Conservation (phyloP, 2,888 invertebrate genomes). For the Nephrocerus scutellatus region DNA sequence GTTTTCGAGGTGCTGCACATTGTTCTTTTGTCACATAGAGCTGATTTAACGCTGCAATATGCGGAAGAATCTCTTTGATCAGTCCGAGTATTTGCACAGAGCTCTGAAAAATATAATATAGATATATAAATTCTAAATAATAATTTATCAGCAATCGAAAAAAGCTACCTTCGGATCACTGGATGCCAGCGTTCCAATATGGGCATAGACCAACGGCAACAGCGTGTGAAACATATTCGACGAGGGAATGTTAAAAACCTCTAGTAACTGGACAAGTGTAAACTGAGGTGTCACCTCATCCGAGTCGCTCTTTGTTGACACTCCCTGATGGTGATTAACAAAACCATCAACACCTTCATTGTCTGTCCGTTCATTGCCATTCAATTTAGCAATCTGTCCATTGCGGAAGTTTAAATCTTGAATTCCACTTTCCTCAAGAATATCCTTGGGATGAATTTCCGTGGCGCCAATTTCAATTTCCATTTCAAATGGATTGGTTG, state of each 20-base stretch:
- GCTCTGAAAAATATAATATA: conserved; percentile 52
- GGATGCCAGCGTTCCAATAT: conserved; percentile 66
- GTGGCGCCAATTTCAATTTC: conserved; percentile 48
- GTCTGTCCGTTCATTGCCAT: conserved; percentile 44
- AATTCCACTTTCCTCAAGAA: conserved; percentile 39
- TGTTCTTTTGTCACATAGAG: conserved; percentile 46
- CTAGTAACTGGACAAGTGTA: conserved; percentile 41
- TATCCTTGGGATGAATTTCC: conserved; percentile 43
- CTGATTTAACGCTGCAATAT: conserved; percentile 79
- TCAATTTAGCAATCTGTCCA: conserved; percentile 40
- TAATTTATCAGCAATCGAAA: background rate
- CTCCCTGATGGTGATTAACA: conserved; percentile 18
- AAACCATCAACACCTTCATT: conserved; percentile 36
- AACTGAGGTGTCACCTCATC: conserved; percentile 38
- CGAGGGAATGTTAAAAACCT: conserved; percentile 44
- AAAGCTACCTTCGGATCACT: conserved; percentile 70
- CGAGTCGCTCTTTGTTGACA: conserved; percentile 35
- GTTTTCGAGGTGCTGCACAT: conserved; percentile 21
- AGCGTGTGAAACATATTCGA: conserved; percentile 63
- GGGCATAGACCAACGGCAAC: conserved; percentile 76
- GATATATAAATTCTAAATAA: background rate
- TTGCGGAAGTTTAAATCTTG: conserved; percentile 42
- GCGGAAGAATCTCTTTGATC: conserved; percentile 82
- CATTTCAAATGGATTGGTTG: conserved; percentile 48
- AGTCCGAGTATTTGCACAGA: conserved; percentile 78